Evolutionary conservation across 2,113 vertebrate genomes (phyloP), one percentile per base, ranked within the genome.

Genomic region (Agapornis roseicollis): DNA sequence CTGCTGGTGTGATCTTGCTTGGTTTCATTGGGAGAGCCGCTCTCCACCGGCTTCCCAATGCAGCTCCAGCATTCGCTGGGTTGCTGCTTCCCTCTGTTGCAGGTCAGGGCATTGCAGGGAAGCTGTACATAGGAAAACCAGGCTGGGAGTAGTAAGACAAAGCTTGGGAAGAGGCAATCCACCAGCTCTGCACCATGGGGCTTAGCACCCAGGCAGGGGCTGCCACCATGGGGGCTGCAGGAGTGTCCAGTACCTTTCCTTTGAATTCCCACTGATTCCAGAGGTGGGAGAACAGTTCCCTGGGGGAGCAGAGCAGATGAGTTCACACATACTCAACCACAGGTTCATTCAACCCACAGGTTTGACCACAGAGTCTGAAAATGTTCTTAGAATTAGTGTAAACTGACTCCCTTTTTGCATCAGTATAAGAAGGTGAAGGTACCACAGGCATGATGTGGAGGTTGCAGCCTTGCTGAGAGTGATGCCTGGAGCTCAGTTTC

Each of bases 81-180:
- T 68, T 88, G 94, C 80, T 97, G 96, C 94, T 95, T 86, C 95
- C 96, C 96, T 96, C 96, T 97, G 92, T 96, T 86, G 93, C 88
- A 61, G 2, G 47, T 18, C 61, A 56, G 90, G 70, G 94, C 93
- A 92, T 94, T 96, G 93, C 94, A 96, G 73, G 85, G 88, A 89
- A 80, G 3, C 25, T 5, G 24, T 61, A 23, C 50, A 24, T 0
- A 5, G 24, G 17, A 2, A 16, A 19, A 73, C 35, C 58, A n/a
- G 12, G 19, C 33, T 11, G 8, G 53, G 60, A 82, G 27, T 1
- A 11, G 2, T 0, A 10, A 31, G 17, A 19, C 6, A 25, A 35
- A 89, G 46, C 35, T 33, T 23, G 23, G 1, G 1, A 39, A 23
- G 23, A 58, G 53, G 47, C 5, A 13, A 27, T 18, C 10, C 2